phyloP scores from a whole-genome alignment of 1,140 invertebrate genomes.

The Brachionus angularis region DNA sequence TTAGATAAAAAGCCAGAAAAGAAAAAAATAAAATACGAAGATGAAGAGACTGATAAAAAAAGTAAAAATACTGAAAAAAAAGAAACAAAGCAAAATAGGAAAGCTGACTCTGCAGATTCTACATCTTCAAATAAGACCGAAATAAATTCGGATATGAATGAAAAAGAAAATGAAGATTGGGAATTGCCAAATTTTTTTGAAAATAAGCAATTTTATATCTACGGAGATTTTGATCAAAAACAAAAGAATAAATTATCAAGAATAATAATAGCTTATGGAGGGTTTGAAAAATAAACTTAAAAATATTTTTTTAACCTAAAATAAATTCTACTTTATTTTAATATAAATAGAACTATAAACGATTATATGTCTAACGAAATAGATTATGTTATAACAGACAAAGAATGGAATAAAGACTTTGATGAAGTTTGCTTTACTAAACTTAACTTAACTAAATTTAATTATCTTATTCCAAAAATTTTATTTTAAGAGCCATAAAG shows the following conservation, averaged over 20 bases:
- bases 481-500: neutral
- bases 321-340: conserved; percentile 1
- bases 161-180: neutral
- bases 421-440: neutral
- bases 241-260: neutral
- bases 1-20: neutral
- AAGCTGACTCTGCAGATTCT: no score
- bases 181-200: conserved; percentile 38
- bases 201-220: conserved; percentile 11
- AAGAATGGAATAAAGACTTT: conserved; percentile 39
- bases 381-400: conserved; percentile 3
- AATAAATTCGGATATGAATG: conserved; percentile 6
- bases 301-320: neutral
- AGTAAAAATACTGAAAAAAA: conserved; percentile 27
- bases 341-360: conserved; percentile 15
- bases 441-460: neutral
- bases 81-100: no score
- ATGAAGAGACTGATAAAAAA: neutral
- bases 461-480: neutral
- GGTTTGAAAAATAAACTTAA: conserved; percentile 1
- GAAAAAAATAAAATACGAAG: conserved; percentile 1
- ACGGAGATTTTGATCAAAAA: conserved; percentile 15
- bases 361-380: conserved; percentile 28
- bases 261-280: conserved; percentile 38
- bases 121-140: conserved; percentile 17